Evolutionary conservation across 2,113 vertebrate genomes (phyloP).

Genomic region (Mormyrus lacerda): DNA sequence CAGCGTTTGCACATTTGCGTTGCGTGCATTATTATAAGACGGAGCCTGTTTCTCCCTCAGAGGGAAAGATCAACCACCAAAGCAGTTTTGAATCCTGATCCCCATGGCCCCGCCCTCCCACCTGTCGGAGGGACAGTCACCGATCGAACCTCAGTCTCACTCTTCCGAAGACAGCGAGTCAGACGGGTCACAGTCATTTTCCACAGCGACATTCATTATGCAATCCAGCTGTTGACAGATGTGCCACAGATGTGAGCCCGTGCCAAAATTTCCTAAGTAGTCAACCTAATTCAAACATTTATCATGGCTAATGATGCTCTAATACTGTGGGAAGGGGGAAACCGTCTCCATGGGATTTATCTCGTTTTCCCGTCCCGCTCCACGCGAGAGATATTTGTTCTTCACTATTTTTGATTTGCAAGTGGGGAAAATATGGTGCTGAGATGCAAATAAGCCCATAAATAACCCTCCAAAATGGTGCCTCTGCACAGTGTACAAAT

Average conservation of each 20-base stretch:
- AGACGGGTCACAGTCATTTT: background rate
- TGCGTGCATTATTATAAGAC: background rate
- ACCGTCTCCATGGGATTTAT: background rate
- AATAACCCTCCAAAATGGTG: background rate
- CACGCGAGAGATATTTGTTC: background rate
- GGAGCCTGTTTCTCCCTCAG: background rate
- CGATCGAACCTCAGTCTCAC: background rate
- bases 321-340: background rate
- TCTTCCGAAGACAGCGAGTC: background rate
- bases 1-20: background rate
- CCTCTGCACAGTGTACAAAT: background rate
- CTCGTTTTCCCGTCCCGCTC: background rate
- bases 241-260: conserved; percentile 24
- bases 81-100: background rate
- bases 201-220: conserved; percentile 19
- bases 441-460: background rate
- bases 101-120: background rate
- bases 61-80: background rate
- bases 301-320: conserved; percentile 8
- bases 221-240: conserved; percentile 25
- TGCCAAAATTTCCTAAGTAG: conserved; percentile 20
- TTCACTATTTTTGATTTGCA: background rate
- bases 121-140: background rate
- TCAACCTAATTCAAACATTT: conserved; percentile 35
- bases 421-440: background rate